Evolutionary conservation across 2,797 vertebrate genomes (phyloP).

Genomic region (Pachyuromys duprasi): DNA sequence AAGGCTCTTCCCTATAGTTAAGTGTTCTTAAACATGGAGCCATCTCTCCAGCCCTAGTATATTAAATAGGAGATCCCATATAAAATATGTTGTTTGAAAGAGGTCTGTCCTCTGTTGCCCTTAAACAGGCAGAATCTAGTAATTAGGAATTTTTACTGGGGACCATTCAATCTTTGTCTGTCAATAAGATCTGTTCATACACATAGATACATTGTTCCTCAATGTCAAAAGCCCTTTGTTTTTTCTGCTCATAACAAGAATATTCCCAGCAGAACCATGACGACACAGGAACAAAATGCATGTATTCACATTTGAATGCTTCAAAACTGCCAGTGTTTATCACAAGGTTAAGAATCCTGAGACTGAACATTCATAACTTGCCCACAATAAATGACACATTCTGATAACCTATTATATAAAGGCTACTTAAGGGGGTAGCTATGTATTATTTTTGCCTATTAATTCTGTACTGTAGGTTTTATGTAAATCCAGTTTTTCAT

Average conservation of each 20-base stretch:
- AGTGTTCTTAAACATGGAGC: neutral
- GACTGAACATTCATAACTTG: conserved; percentile 49
- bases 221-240: neutral
- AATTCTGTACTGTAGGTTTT: neutral
- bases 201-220: neutral
- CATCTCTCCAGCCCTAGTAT: neutral
- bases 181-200: neutral
- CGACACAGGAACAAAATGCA: neutral
- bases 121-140: neutral
- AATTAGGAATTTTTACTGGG: neutral
- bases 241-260: neutral
- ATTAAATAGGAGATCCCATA: neutral
- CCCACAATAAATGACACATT: conserved; percentile 12
- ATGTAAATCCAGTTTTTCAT: neutral
- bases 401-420: conserved; percentile 17
- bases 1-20: no score
- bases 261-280: conserved; percentile 7
- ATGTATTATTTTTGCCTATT: neutral
- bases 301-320: neutral
- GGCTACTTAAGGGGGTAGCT: neutral
- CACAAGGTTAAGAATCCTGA: neutral
- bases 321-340: conserved; percentile 53
- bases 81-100: neutral
- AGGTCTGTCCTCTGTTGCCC: neutral
- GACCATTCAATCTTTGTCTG: neutral